Percentiles rank a stretch among this genome's conserved stretches.
Conservation (phyloP, 1,140 invertebrate species). For the Drosophila truncata region DNA sequence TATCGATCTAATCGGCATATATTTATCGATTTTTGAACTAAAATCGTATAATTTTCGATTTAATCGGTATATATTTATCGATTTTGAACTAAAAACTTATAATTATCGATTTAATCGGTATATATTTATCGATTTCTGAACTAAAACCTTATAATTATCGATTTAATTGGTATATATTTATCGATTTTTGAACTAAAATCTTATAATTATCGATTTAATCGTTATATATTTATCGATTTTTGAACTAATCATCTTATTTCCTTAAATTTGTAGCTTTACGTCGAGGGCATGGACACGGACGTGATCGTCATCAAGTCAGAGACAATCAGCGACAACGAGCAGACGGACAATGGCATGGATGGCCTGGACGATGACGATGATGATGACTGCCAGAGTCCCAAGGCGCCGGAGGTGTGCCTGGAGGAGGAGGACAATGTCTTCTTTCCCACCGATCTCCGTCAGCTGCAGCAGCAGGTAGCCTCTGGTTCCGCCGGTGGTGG, state of each 20-base stretch:
- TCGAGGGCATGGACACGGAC: constrained; percentile 76
- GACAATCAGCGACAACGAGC: constrained; percentile 82
- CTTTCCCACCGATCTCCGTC: constrained; percentile 74
- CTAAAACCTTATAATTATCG: not conserved
- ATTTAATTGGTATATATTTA: too few relatives aligned
- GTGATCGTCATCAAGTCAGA: constrained; percentile 83
- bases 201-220: not conserved
- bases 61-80: too few relatives aligned
- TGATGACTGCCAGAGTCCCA: constrained; percentile 77
- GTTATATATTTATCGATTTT: not conserved
- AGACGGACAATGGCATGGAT: constrained; percentile 74
- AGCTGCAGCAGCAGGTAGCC: constrained; percentile 57
- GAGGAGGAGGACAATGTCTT: constrained; percentile 79
- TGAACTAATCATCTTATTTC: not conserved
- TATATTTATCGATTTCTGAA: not conserved
- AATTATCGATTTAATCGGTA: not conserved
- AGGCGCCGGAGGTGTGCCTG: constrained; percentile 80
- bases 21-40: not conserved
- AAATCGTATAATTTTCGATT: not conserved
- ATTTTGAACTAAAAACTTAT: not conserved
- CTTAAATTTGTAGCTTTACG: constrained; percentile 45
- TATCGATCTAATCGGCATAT: not conserved
- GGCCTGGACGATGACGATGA: constrained; percentile 80
- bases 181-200: too few relatives aligned
- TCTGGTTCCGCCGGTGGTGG: constrained; percentile 1